These are phyloP conservation scores for Glyptemys insculpta DNA, from an alignment of 2,797 vertebrate genomes.

Conservation along the genomic window DNA sequence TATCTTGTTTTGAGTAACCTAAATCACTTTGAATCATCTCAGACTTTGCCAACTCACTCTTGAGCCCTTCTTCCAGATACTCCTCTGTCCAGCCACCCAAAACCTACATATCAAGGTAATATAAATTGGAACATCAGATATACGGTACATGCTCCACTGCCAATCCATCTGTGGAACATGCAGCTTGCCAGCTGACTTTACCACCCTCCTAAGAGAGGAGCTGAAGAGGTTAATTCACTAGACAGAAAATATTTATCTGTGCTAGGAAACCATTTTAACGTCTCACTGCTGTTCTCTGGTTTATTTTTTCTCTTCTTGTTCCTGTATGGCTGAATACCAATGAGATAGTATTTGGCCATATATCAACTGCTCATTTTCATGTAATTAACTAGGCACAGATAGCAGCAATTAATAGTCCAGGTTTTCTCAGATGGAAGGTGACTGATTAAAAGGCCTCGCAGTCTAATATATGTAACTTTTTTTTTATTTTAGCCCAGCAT, in stretches of 20 bases:
- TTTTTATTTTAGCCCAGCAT: neutral
- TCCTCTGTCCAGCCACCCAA: neutral
- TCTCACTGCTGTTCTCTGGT: neutral
- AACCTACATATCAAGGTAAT: neutral
- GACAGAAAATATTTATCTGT: neutral
- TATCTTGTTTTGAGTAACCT: neutral
- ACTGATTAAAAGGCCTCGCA: conserved; percentile 26
- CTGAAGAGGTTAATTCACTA: neutral
- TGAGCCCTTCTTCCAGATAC: neutral
- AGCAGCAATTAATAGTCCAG: neutral
- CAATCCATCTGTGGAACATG: rapidly evolving
- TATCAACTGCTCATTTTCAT: neutral
- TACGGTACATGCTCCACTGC: rapidly evolving
- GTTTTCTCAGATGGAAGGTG: neutral
- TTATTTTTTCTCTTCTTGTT: neutral
- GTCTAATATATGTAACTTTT: conserved; percentile 16
- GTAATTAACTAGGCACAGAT: conserved; percentile 28
- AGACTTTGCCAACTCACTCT: neutral
- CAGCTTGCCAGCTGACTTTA: rapidly evolving
- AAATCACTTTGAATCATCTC: neutral
- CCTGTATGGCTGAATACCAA: neutral
- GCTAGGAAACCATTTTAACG: neutral
- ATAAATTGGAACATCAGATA: rapidly evolving
- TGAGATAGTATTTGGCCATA: neutral
- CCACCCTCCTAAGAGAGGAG: neutral